phyloP scores from a whole-genome alignment of 2,888 invertebrate genomes.

The Frankliniella fusca region DNA sequence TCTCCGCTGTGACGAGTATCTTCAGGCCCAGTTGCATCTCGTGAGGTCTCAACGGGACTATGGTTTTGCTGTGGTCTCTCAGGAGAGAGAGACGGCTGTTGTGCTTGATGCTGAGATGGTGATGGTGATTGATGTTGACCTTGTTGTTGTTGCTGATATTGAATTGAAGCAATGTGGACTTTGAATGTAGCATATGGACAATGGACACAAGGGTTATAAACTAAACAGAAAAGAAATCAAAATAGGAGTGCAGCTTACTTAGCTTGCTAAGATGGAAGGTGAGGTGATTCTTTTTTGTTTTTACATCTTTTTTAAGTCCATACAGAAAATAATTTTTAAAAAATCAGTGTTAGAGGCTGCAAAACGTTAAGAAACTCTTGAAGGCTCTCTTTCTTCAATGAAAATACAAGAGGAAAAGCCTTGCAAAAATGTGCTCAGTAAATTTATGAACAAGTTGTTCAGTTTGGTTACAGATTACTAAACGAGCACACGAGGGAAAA shows the following conservation, averaged over 20 bases:
- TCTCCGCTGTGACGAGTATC: neutral
- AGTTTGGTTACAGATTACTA: no score
- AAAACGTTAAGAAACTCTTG: no score
- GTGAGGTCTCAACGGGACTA: neutral
- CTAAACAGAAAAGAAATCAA: no score
- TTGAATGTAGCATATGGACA: conserved; percentile 1
- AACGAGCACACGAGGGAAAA: no score
- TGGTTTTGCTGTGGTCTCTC: neutral
- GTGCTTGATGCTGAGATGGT: neutral
- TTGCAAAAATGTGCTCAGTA: no score
- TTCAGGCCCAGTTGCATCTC: neutral
- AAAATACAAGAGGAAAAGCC: no score
- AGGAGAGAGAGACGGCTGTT: neutral
- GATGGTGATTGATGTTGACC: neutral
- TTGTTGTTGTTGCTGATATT: neutral
- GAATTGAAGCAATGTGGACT: neutral
- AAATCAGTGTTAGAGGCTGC: no score
- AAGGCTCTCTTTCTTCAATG: no score
- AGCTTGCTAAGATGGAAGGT: neutral
- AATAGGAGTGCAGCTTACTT: conserved; percentile 20
- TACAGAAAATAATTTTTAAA: no score
- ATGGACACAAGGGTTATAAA: neutral
- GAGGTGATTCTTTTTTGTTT: neutral
- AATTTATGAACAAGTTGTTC: no score
- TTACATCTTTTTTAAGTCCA: no score